A percentile compares a stretch with the other conserved stretches of the same genome.
phyloP scores from a whole-genome alignment of 2,113 vertebrate genomes.

The Hipposideros armiger region DNA sequence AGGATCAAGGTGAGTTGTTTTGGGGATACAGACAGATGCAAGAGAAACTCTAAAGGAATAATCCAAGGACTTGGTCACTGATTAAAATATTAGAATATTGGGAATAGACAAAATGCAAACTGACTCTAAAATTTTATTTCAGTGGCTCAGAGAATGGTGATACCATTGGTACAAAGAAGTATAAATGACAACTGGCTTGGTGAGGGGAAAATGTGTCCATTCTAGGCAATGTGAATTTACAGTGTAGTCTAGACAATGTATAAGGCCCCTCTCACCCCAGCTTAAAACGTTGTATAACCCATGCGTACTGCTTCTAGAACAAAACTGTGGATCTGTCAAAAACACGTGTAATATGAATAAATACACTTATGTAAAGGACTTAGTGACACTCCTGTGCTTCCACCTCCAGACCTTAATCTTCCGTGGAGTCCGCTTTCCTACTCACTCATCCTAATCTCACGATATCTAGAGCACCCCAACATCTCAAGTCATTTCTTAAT shows the following conservation, averaged over 20 bases:
- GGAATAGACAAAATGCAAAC: background rate
- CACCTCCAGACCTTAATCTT: background rate
- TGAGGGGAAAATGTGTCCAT: background rate
- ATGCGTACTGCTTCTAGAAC: background rate
- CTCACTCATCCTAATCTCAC: background rate
- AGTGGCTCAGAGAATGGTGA: background rate
- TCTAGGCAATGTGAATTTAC: background rate
- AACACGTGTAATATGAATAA: fast-evolving
- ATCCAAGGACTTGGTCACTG: background rate
- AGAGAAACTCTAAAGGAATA: background rate
- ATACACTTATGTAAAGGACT: background rate
- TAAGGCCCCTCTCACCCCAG: background rate
- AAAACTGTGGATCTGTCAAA: background rate
- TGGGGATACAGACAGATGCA: background rate
- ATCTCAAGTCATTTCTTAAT: background rate
- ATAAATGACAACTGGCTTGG: background rate
- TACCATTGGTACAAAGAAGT: background rate
- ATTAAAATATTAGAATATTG: background rate
- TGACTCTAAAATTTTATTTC: background rate
- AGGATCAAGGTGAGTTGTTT: background rate
- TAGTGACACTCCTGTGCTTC: fast-evolving
- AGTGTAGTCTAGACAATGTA: background rate
- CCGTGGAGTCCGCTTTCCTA: background rate
- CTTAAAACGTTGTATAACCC: background rate
- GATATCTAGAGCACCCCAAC: background rate